Base-by-base conservation (phyloP, 2,113 vertebrate genomes). In the Butorides virescens region DNA sequence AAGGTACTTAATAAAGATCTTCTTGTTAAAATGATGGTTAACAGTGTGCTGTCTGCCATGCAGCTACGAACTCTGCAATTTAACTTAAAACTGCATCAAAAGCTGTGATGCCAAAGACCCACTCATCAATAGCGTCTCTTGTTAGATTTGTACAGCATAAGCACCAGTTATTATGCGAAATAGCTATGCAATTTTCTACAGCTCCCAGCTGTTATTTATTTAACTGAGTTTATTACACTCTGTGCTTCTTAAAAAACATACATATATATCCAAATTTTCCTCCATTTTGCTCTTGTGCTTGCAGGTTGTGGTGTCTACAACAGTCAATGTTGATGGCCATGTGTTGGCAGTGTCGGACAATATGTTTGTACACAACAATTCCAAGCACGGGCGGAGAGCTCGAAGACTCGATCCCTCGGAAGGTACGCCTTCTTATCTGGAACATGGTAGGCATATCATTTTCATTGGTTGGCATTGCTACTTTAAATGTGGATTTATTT, bases 281-380 rank as follows among this genome's bases (percentile, higher is more conserved):
- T 90, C 94, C 88, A 37, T 98, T 90, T 97, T 93, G 79, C 88
- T 95, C 93, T 93, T 94, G 52, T 93, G 80, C 94, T 93, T 91
- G 47, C 97, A 99, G 99, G 99, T 99, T 96, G 99, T 99, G 98
- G 98, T 99, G 96, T 99, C 99, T 97, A 99, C 99, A 81, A 99
- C 99, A 36, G 98, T 99, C 97, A 99, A 99, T 13, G 99, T 99
- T 84, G 99, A 99, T 61, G 99, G 99, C 93, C 99, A 99, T 52
- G 98, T 99, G 96, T 97, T 99, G 85, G 99, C 99, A 34, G 99
- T 99, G 97, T 99, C 99, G 42, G 99, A 99, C 98, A 99, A 99
- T 96, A 99, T 99, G 99, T 99, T 99, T 96, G 99, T 99, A 87
- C 99, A 99, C 98, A 99, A 99, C 98, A 99, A 99, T 98, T 99